Evolutionary conservation across 2,113 vertebrate genomes (phyloP).

Genomic region (Ellobius talpinus): DNA sequence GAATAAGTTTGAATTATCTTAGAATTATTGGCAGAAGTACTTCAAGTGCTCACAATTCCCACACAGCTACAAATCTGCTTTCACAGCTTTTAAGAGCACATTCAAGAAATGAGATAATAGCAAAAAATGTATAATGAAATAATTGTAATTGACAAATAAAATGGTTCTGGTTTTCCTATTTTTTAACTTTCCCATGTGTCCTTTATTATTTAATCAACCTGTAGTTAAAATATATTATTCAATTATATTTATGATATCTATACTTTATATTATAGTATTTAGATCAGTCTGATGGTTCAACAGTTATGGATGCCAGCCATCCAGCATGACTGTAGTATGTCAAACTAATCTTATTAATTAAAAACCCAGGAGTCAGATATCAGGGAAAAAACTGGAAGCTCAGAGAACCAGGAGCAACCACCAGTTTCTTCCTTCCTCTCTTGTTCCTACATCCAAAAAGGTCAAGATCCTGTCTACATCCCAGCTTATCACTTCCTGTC

Average conservation of each 20-base stretch:
- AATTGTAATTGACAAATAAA: slow-evolving; percentile 24
- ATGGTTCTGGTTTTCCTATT: not conserved
- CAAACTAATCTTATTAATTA: too few relatives aligned
- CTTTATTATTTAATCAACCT: not conserved
- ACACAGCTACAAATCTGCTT: not conserved
- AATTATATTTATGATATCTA: not conserved
- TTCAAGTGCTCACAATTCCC: not conserved
- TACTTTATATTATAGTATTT: not conserved
- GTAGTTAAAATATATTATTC: not conserved
- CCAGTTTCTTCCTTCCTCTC: too few relatives aligned
- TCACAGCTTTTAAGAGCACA: not conserved
- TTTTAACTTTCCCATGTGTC: not conserved
- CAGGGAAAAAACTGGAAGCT: too few relatives aligned
- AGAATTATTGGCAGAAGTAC: not conserved
- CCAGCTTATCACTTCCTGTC: too few relatives aligned
- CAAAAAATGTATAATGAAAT: not conserved
- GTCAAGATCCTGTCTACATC: too few relatives aligned
- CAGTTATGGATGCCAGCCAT: not conserved
- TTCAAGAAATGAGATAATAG: not conserved
- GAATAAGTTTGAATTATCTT: not conserved
- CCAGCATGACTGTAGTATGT: too few relatives aligned
- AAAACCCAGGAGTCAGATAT: too few relatives aligned
- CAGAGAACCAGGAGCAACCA: too few relatives aligned
- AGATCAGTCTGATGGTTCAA: not conserved
- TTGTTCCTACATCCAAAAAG: too few relatives aligned